A percentile compares a stretch with the other conserved stretches of the same genome.
phyloP scores from a whole-genome alignment of 2,888 invertebrate species.

The Pandemis heparana region DNA sequence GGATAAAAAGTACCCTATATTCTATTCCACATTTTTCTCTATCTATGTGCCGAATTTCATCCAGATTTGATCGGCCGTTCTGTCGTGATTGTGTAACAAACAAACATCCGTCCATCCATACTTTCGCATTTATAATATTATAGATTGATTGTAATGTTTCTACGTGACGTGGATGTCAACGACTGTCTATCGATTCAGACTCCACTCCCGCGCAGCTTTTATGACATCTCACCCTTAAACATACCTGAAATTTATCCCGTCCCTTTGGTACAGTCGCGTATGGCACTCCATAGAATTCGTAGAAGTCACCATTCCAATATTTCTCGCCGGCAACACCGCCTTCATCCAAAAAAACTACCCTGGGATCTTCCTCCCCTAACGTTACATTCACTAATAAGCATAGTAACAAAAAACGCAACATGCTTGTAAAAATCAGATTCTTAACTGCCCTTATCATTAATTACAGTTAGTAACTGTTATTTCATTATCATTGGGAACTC shows the following conservation, averaged over 20 bases:
- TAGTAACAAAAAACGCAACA: slow-evolving; percentile 59
- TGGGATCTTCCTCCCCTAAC: slow-evolving; percentile 53
- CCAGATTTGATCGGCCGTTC: no score
- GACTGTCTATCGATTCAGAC: no score
- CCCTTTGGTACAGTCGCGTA: slow-evolving; percentile 73
- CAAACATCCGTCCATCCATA: no score
- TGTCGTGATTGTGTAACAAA: no score
- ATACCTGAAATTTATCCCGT: slow-evolving; percentile 71
- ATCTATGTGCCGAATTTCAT: no score
- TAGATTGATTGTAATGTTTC: no score
- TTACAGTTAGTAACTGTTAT: slow-evolving; percentile 25
- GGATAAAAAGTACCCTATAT: no score
- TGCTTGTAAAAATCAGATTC: slow-evolving; percentile 48
- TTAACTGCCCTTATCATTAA: slow-evolving; percentile 37
- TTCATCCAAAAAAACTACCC: slow-evolving; percentile 61
- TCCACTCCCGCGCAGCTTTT: no score
- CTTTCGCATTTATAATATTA: no score
- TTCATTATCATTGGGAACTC: slow-evolving; percentile 27
- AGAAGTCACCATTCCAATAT: slow-evolving; percentile 77
- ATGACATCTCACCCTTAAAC: not conserved
- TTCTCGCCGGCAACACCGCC: slow-evolving; percentile 69
- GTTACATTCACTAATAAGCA: slow-evolving; percentile 52
- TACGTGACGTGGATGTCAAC: no score
- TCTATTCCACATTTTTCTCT: no score
- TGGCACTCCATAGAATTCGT: slow-evolving; percentile 74